Conservation (phyloP, 2,888 invertebrate species). For the Lissonota sp. region DNA sequence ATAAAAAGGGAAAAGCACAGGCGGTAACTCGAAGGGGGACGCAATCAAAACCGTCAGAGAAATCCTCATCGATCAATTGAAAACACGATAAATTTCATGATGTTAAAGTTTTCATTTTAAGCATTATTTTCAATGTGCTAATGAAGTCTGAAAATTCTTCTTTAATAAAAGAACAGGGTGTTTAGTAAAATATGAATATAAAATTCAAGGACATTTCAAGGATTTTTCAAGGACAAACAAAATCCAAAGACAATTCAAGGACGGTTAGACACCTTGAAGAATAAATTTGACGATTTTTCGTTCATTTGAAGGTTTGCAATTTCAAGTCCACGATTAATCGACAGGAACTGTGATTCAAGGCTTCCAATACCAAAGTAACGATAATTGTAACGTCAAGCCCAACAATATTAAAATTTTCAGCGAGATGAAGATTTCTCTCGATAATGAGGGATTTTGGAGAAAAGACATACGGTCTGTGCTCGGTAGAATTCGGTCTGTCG, state of each 20-base stretch:
- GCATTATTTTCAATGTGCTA: background rate
- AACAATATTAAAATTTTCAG: no score
- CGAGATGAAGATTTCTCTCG: background rate
- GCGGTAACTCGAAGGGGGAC: constrained; percentile 6
- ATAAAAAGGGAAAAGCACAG: constrained; percentile 6
- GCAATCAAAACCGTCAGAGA: background rate
- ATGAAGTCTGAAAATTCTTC: no score
- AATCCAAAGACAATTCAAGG: no score
- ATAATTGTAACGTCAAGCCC: no score
- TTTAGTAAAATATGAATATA: constrained; percentile 13
- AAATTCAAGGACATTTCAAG: background rate
- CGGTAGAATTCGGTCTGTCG: constrained; percentile 68
- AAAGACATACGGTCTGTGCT: constrained; percentile 78
- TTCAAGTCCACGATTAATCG: no score
- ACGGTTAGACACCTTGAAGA: no score
- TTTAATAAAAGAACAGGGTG: no score
- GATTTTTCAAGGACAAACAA: no score
- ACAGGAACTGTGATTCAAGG: no score
- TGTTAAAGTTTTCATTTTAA: background rate
- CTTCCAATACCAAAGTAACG: no score
- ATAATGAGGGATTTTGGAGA: constrained; percentile 3
- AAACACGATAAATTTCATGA: background rate
- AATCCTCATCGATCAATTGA: constrained; percentile 22
- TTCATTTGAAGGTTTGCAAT: no score
- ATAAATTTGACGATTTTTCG: no score